These are phyloP conservation scores for Cyanoliseus patagonus DNA, from an alignment of 2,113 vertebrate species.

Conservation along the genomic window DNA sequence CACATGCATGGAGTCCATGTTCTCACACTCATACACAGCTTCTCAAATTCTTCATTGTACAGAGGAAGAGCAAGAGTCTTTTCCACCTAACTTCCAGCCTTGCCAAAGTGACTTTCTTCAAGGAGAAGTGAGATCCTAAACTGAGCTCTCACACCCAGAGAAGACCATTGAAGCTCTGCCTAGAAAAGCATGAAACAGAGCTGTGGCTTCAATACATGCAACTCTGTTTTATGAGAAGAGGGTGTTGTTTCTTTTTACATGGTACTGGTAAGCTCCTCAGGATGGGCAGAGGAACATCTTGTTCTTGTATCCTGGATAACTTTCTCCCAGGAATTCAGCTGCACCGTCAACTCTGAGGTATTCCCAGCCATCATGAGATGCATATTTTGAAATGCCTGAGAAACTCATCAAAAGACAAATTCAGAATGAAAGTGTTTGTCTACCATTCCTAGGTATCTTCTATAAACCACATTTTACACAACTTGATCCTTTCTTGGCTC, in stretches of 20 bases:
- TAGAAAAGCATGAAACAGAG: not conserved
- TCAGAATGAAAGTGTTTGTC: not conserved
- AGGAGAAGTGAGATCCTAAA: not conserved
- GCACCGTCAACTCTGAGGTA: not conserved
- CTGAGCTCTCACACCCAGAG: not conserved
- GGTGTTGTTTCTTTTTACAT: not conserved
- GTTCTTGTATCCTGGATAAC: not conserved
- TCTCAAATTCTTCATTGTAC: not conserved
- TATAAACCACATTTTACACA: not conserved
- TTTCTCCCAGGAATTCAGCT: not conserved
- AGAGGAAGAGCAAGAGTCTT: not conserved
- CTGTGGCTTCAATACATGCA: not conserved
- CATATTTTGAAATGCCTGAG: not conserved
- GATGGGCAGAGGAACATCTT: not conserved
- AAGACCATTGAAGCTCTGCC: not conserved
- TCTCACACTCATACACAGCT: not conserved
- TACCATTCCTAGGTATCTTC: not conserved
- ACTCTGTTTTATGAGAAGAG: not conserved
- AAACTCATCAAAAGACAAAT: not conserved
- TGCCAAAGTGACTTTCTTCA: not conserved
- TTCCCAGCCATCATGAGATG: not conserved
- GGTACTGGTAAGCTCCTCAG: not conserved
- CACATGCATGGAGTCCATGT: fast-evolving
- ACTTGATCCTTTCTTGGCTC: not conserved
- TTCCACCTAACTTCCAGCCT: not conserved